These are phyloP conservation scores for Eupeodes luniger DNA, from an alignment of 2,888 invertebrate species.

Conservation along the genomic window DNA sequence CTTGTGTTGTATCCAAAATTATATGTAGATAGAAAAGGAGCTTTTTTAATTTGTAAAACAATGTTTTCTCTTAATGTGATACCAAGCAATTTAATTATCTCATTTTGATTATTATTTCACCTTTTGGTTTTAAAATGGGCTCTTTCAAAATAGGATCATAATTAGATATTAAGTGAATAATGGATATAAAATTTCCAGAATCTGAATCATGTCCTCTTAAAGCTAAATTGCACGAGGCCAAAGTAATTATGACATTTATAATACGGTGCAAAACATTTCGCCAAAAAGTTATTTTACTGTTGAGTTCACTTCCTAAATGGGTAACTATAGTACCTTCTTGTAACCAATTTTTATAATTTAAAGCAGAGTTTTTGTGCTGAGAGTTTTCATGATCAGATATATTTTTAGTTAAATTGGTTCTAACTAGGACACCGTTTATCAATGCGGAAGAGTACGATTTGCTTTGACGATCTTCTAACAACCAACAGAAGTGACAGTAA, in stretches of 20 bases:
- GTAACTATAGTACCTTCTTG: conserved; percentile 5
- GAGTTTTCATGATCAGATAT: conserved; percentile 11
- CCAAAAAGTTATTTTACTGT: conserved; percentile 1
- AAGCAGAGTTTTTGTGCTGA: conserved; percentile 1
- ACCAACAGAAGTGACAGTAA: no score
- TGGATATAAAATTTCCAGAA: no score
- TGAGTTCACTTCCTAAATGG: conserved; percentile 6
- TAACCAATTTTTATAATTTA: conserved; percentile 5
- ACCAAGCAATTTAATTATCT: conserved; percentile 7
- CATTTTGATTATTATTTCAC: conserved; percentile 16
- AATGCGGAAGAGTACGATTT: conserved; percentile 2
- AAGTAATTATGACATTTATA: conserved; percentile 8
- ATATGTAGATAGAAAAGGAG: background rate
- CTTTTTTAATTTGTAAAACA: background rate
- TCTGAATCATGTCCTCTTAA: background rate
- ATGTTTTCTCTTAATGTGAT: conserved; percentile 12
- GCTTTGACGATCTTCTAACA: no score
- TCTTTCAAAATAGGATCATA: conserved; percentile 4
- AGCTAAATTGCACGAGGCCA: conserved; percentile 5
- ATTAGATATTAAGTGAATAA: no score
- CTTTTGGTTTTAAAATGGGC: conserved; percentile 9
- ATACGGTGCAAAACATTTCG: conserved; percentile 9
- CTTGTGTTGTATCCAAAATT: background rate
- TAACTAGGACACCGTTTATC: background rate
- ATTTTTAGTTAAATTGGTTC: background rate